Conservation (phyloP, 2,888 invertebrate species). For the Standfussiana lucernea region DNA sequence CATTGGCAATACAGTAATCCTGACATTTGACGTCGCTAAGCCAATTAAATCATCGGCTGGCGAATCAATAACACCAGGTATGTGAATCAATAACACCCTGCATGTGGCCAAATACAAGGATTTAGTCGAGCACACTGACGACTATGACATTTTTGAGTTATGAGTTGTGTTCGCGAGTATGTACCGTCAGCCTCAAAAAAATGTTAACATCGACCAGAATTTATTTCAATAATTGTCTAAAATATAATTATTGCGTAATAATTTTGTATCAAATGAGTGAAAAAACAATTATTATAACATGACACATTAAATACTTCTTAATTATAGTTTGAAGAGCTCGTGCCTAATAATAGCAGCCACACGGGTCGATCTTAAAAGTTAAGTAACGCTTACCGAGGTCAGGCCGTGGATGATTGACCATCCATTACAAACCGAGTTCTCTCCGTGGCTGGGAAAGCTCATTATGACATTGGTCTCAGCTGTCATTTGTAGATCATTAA, state of each 20-base stretch:
- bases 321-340: neutral
- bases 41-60: constrained; percentile 50
- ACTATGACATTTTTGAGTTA: constrained; percentile 48
- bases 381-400: neutral
- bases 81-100: constrained; percentile 44
- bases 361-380: neutral
- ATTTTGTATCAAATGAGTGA: neutral
- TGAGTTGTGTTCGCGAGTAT: constrained; percentile 20
- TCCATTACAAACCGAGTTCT: neutral
- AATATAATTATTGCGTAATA: neutral
- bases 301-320: neutral
- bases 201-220: neutral
- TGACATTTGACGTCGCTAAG: constrained; percentile 36
- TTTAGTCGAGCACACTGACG: constrained; percentile 28
- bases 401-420: neutral
- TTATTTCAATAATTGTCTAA: neutral
- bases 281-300: neutral
- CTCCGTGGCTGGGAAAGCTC: too few species aligned
- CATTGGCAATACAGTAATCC: constrained; percentile 23
- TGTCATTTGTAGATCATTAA: neutral
- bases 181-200: constrained; percentile 4
- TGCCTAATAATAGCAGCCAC: neutral
- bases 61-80: constrained; percentile 45
- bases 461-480: too few species aligned
- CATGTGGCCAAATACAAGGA: constrained; percentile 38